Percentiles rank a stretch among this genome's conserved stretches.
Evolutionary conservation across 2,797 vertebrate species (phyloP).

Genomic region (Crypturellus tataupa): DNA sequence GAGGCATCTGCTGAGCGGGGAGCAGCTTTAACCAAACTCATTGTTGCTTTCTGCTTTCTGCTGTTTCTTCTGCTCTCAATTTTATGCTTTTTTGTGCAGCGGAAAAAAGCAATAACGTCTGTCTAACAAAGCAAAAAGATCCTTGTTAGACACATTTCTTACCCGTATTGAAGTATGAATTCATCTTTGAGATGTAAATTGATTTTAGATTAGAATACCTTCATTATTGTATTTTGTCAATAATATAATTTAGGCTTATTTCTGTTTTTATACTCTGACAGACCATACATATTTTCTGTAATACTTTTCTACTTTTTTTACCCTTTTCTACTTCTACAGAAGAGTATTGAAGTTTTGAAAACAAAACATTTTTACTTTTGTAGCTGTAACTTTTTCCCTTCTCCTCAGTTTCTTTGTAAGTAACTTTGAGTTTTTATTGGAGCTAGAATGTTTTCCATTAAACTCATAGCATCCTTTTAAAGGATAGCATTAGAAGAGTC

Average conservation of each 20-base stretch:
- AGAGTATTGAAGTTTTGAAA: conserved; percentile 29
- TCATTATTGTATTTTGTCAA: conserved; percentile 58
- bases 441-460: conserved; percentile 6
- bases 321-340: background rate
- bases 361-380: background rate
- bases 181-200: conserved; percentile 68
- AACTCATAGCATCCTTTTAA: conserved; percentile 6
- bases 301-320: background rate
- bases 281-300: background rate
- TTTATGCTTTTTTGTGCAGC: background rate
- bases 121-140: background rate
- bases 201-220: conserved; percentile 66
- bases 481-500: conserved; percentile 3
- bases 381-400: background rate
- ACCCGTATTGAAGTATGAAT: conserved; percentile 19
- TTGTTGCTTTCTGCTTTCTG: background rate
- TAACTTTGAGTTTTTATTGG: conserved; percentile 15
- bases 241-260: conserved; percentile 30
- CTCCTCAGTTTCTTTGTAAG: background rate
- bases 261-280: background rate
- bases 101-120: background rate
- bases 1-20: background rate
- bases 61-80: background rate
- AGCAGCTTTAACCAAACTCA: background rate
- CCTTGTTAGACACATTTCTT: background rate